Evolutionary conservation across 2,797 vertebrate genomes (phyloP).

Genomic region (Urocyon cinereoargenteus): DNA sequence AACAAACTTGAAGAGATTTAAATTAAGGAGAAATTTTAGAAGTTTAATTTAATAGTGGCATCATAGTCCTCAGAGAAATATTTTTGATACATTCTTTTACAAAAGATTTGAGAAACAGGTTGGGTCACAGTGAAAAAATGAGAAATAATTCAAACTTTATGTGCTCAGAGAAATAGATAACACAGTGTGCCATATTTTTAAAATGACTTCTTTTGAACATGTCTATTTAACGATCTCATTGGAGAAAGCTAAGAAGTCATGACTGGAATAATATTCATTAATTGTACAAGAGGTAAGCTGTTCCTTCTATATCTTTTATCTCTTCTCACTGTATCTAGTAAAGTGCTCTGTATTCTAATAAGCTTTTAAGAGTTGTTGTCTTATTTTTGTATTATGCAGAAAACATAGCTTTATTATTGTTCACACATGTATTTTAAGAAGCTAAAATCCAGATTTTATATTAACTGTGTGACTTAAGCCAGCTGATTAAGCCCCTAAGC

Average conservation of each 20-base stretch:
- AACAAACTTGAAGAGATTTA: constrained; percentile 9
- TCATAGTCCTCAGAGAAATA: not conserved
- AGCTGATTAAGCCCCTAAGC: not conserved
- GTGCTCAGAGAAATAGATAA: not conserved
- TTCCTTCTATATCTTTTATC: not conserved
- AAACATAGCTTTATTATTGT: not conserved
- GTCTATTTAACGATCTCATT: not conserved
- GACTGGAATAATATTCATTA: not conserved
- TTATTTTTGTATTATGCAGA: not conserved
- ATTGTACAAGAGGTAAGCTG: not conserved
- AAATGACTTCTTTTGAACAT: not conserved
- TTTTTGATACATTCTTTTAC: not conserved
- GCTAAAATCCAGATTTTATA: constrained; percentile 7
- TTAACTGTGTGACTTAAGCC: not conserved
- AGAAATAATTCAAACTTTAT: not conserved
- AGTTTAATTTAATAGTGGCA: not conserved
- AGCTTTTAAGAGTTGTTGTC: not conserved
- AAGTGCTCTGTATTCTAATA: not conserved
- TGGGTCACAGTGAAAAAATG: not conserved
- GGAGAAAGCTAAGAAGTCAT: not conserved
- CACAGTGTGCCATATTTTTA: not conserved
- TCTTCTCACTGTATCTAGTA: not conserved
- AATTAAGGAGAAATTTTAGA: not conserved
- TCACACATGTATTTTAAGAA: constrained; percentile 32
- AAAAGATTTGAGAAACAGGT: not conserved